Evolutionary conservation across 2,797 vertebrate species (phyloP).

Genomic region (Helicolenus hilgendorfi): DNA sequence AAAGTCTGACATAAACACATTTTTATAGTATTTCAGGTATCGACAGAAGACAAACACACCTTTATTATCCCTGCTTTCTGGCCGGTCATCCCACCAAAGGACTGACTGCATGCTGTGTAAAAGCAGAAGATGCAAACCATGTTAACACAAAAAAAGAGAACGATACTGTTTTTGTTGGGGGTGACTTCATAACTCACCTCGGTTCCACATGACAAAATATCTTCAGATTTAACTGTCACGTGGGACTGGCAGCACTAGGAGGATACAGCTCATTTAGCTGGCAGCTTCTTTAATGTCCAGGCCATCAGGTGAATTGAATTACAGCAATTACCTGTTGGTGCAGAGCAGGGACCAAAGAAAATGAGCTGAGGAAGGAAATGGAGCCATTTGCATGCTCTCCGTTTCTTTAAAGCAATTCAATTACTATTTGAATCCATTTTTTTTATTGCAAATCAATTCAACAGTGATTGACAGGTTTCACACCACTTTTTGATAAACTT

Average conservation of each 20-base stretch:
- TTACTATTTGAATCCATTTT: slow-evolving; percentile 42
- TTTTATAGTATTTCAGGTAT: not conserved
- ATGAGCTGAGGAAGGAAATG: not conserved
- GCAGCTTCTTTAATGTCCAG: not conserved
- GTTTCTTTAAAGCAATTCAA: not conserved
- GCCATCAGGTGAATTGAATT: slow-evolving; percentile 62
- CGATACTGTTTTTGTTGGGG: not conserved
- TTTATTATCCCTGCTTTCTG: not conserved
- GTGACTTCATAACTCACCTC: slow-evolving; percentile 33
- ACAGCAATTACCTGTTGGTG: slow-evolving; percentile 43
- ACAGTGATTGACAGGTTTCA: slow-evolving; percentile 81
- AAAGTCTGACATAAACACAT: not conserved
- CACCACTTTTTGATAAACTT: slow-evolving; percentile 76
- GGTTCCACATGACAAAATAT: slow-evolving; percentile 12
- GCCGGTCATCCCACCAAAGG: not conserved
- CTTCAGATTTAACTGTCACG: not conserved
- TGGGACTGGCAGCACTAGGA: not conserved
- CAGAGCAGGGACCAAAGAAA: not conserved
- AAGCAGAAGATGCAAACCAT: not conserved
- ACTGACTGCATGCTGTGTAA: not conserved
- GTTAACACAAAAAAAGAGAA: not conserved
- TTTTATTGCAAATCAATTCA: slow-evolving; percentile 75
- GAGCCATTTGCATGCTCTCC: not conserved
- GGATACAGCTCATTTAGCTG: not conserved
- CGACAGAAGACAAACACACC: slow-evolving; percentile 14